phyloP scores from a whole-genome alignment of 2,888 invertebrate genomes.

The Ditula angustiorana region DNA sequence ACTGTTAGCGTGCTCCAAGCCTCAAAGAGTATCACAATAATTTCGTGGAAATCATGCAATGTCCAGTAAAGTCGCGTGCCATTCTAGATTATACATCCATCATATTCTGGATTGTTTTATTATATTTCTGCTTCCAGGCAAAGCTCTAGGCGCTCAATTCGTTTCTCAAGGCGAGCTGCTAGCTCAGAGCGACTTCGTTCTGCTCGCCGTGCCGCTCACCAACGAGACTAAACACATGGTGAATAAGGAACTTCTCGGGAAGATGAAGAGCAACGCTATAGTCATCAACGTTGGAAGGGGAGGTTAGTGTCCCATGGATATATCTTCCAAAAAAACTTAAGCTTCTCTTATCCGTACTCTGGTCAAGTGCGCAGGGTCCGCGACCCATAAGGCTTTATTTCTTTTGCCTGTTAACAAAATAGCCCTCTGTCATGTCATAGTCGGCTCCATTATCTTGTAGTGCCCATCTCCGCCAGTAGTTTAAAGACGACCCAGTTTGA shows the following conservation, averaged over 20 bases:
- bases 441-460: too few relatives aligned
- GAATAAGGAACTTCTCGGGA: conserved; percentile 89
- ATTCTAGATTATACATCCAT: too few relatives aligned
- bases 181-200: conserved; percentile 92
- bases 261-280: conserved; percentile 95
- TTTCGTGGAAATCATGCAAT: too few relatives aligned
- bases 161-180: conserved; percentile 91
- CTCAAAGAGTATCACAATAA: too few relatives aligned
- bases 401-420: too few relatives aligned
- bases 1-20: too few relatives aligned
- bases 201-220: conserved; percentile 92
- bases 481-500: too few relatives aligned
- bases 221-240: conserved; percentile 93
- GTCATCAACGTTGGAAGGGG: conserved; percentile 95
- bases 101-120: neutral
- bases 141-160: conserved; percentile 84
- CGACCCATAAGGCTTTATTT: too few relatives aligned
- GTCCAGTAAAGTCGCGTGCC: too few relatives aligned
- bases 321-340: neutral
- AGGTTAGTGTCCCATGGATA: conserved; percentile 79
- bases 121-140: conserved; percentile 53
- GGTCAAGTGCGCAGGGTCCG: too few relatives aligned
- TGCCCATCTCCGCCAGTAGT: too few relatives aligned
- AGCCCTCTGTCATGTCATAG: too few relatives aligned
- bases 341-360: neutral